Evolutionary conservation across 35 echinoderm and acorn worm genomes (phyloP).

Genomic region (Acanthaster planci): DNA sequence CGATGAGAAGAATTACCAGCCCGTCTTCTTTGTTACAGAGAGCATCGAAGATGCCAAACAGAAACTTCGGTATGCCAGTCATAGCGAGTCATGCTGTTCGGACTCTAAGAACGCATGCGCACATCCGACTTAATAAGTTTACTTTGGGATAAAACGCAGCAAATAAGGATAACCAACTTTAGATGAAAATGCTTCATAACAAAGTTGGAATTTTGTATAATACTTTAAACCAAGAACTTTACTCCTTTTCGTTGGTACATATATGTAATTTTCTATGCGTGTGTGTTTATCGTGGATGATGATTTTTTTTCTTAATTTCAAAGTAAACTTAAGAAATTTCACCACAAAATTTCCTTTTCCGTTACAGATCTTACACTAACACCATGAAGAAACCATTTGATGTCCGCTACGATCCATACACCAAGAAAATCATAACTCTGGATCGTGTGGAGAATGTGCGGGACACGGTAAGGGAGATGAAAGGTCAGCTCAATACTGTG

Average conservation of each 20-base stretch:
- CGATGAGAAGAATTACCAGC: conserved; percentile 83
- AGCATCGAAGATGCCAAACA: conserved; percentile 89
- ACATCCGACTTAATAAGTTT: background rate
- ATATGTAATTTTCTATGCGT: too few species aligned
- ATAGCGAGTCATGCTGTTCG: background rate
- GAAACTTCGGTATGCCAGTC: conserved; percentile 56
- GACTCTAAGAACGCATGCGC: too few species aligned
- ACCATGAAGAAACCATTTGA: conserved; percentile 60
- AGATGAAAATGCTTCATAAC: too few species aligned
- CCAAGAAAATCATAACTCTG: conserved; percentile 50
- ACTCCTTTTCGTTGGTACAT: too few species aligned
- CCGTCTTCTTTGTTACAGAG: conserved; percentile 80
- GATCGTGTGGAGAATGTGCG: conserved; percentile 68
- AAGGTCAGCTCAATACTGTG: conserved; percentile 58
- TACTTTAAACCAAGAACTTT: too few species aligned
- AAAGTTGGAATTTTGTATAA: too few species aligned
- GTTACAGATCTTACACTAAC: background rate
- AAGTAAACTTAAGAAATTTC: too few species aligned
- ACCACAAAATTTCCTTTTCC: background rate
- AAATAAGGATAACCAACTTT: too few species aligned
- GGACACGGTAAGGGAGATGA: conserved; percentile 53
- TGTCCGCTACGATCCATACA: conserved; percentile 80
- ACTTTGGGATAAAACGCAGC: background rate
- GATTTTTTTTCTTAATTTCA: too few species aligned
- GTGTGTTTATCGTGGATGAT: too few species aligned